Base-by-base conservation (phyloP, 2,888 invertebrate genomes). In the Lampropteryx suffumata region DNA sequence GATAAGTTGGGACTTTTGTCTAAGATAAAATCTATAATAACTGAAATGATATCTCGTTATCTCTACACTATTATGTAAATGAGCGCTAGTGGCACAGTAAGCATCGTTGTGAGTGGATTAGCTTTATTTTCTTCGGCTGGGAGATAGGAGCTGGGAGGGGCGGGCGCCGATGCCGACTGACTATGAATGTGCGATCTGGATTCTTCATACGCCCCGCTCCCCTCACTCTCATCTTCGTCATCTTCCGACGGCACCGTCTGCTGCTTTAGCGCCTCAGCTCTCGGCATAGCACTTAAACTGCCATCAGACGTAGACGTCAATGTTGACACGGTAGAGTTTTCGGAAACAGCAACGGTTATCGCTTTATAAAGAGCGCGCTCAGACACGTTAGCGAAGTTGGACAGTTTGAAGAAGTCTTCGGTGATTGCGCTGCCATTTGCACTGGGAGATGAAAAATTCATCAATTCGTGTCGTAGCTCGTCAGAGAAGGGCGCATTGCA, bases 141-240 rank as follows among this genome's bases (percentile, higher is more conserved):
- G 1, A 88, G 69, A 55, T 65, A 83, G 1, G 89, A 85, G 71
- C 85, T 87, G 0, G 88, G 88, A 0, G 84, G 82, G 4, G 85
- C 84, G 0, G 87, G 87, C 1, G 83, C 82, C 0, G 84, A 71
- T n/a, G 77, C 80, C 2, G 82, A 76, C 26, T 73, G 72, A 45
- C 70, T 67, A 6, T 59, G 61, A 7, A 48, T 42, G 26, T 69
- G 73, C 3, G 71, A 52, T 37, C 76, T 73, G 1, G 72, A 53
- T 28, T 86, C 86, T 28, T 85, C 86, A 41, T 81, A 79, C 0
- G 73, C 50, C 0, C 89, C 89, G 37, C 87, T 87, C 1, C 89
- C 89, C 65, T 89, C 89, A 1, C 75, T 65, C 30, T 86, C 88
- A 24, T 88, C 89, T 57, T 89, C 89, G 27, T 89, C 87, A 52